Evolutionary conservation across 2,113 vertebrate species (phyloP).

Genomic region (Bungarus multicinctus): DNA sequence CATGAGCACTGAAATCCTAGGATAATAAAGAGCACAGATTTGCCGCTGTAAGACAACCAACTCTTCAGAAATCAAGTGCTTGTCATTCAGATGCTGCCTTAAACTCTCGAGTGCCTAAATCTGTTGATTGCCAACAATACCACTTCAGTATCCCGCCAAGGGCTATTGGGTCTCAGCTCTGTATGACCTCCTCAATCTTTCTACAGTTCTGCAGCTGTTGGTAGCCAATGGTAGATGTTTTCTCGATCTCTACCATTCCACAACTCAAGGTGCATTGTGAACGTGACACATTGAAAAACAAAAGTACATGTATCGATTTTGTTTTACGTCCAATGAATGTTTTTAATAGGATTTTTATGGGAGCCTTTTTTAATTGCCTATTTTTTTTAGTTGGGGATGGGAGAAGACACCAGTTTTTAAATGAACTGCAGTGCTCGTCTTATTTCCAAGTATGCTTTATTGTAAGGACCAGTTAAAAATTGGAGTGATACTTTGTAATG

Average conservation of each 20-base stretch:
- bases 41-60: slow-evolving; percentile 66
- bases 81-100: slow-evolving; percentile 82
- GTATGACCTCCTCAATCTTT: slow-evolving; percentile 52
- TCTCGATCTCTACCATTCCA: slow-evolving; percentile 66
- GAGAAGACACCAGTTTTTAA: slow-evolving; percentile 62
- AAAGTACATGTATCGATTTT: slow-evolving; percentile 54
- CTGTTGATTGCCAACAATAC: slow-evolving; percentile 77
- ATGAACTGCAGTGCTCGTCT: slow-evolving; percentile 73
- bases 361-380: slow-evolving; percentile 69
- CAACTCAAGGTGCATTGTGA: slow-evolving; percentile 68
- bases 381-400: slow-evolving; percentile 66
- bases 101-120: slow-evolving; percentile 81
- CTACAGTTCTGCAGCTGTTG: slow-evolving; percentile 66
- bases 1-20: slow-evolving; percentile 71
- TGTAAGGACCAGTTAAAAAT: slow-evolving; percentile 77
- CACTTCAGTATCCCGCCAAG: slow-evolving; percentile 73
- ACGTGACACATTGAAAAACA: slow-evolving; percentile 62
- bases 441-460: slow-evolving; percentile 73
- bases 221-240: slow-evolving; percentile 68
- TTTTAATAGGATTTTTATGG: slow-evolving; percentile 73
- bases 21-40: slow-evolving; percentile 62
- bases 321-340: slow-evolving; percentile 75
- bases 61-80: slow-evolving; percentile 75
- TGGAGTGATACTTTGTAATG: slow-evolving; percentile 78
- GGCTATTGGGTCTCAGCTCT: slow-evolving; percentile 68